Evolutionary conservation across 1,140 invertebrate species (phyloP), one percentile per base, ranked within the genome.

Genomic region (Leptinotarsa defecta): DNA sequence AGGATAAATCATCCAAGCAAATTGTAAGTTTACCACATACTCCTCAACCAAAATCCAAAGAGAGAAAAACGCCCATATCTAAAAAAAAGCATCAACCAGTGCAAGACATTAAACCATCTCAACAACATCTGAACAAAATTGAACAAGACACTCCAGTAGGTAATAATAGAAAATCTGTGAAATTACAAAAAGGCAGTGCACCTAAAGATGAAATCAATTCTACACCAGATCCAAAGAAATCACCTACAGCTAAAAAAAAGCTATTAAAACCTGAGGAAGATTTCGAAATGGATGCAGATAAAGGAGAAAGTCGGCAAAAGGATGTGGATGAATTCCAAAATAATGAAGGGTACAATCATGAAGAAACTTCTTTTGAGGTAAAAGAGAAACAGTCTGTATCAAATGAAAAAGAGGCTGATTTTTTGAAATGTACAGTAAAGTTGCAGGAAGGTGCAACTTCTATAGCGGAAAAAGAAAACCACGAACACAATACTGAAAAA

Each of bases 1-100:
- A 74, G 19, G 67, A n/a, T 15, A 24, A 74, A 48, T 68, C 6
- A 65, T 19, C 48, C 22, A 72, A 62, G 48, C 61, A 20, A 68
- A 74, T 17, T 43, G 8, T 43, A 1, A 43, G 34, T 43, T 43
- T 43, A 43, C 34, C 34, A 70, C n/a, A 67, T 5, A 52, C 64
- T 17, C 11, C 20, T 24, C 20, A 20, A 22, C 63, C 63, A 64
- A 64, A 19, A 64, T 17, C 63, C 19, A 64, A 24, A 22, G 63
- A 24, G 63, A 15, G 63, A 19, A 64, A 19, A 24, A 43, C 34
- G 8, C 52, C 52, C n/a, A 57, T 57, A 13, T 57, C 52, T 17
- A 15, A 57, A n/a, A 43, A 11, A 43, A 43, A 43, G 2, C 34
- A 43, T 43, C 34, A 6, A 43, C 11, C 8, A 43, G 34, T 43